Base-by-base conservation (phyloP, 2,888 invertebrate species). In the Megamerina dolium region DNA sequence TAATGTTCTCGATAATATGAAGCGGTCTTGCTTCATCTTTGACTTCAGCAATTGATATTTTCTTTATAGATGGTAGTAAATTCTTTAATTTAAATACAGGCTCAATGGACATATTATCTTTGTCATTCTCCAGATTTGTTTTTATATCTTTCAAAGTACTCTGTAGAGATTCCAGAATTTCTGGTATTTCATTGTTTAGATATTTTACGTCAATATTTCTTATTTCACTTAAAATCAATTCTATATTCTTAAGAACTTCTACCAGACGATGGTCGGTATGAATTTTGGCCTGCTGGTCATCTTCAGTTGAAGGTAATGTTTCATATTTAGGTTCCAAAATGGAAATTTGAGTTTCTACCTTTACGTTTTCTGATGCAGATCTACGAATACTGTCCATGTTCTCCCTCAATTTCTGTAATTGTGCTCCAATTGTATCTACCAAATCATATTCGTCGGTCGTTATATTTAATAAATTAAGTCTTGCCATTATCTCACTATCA, bases 401-500 rank as follows among this genome's bases (percentile, higher is more conserved):
- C 0, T 49, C 46, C 38, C 64, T 59, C 2, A 67, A 45, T 19
- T 48, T 50, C 21, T 54, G 52, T 2, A 67, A 49, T 31, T 66
- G 64, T 3, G 50, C 19, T 14, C 56, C 56, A 18, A 68, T 56
- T 4, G 56, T 52, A 30, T 60, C 57, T 30, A 68, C 61, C 1
- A 60, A 54, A 3, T 37, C 26, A 5, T 56, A 45, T 23, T 66
- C 62, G 0, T 56, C 55, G 3, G 48, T 4, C 14, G 54, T 59
- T 2, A 64, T 48, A 12, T 55, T 46, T 1, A 46, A 49, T 0
- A 62, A 45, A 27, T 66, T 55, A 1, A 54, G 42, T 19, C 58
- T 60, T 1, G 54, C 49, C 2, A 64, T 48, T 5, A 66, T 56
- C 41, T 63, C 61, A 17, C 51, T 55, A 40, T 65, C 66, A n/a